Base-by-base conservation (phyloP, 2,113 vertebrate species). In the Anarrhichthys ocellatus region DNA sequence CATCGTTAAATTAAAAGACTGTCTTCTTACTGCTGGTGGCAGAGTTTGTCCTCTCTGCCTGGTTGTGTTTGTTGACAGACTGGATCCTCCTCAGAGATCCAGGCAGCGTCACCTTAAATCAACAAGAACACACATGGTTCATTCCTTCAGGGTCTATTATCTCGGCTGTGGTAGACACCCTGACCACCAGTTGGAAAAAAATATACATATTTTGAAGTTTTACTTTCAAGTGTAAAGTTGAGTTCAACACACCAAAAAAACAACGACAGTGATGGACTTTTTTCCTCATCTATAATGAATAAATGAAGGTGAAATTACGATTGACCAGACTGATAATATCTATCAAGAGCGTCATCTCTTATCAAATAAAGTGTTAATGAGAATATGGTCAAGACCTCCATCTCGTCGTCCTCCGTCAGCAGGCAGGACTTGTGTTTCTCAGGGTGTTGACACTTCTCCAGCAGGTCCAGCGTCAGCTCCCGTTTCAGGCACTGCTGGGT, bases 391-490 rank as follows among this genome's bases (percentile, higher is more conserved):
- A n/a, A 91, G 89, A 94, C 94, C 96, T 97, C 97, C 61, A 92
- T 90, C 6, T 97, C 97, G 0, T 98, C 97, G 0, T 98, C 97
- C 0, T 97, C 97, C 1, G 68, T 52, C 38, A 89, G 91, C 7
- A 88, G 64, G 27, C 76, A 89, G 38, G 81, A 76, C 64, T 92
- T 84, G 27, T 95, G 94, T 62, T 97, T 96, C 82, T 96, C 96
- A 5, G 97, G 97, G 62, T 97, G 92, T 40, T 81, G 91, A 36
- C 93, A 89, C 66, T 96, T 96, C 82, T 98, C 97, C 76, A 98
- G 94, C 82, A 98, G 94, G 27, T 98, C 96, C 27, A 96, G 93
- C 52, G 95, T 97, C 84, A 98, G 94, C 4, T 94, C 93, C 80
- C 90, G 92, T 8, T 80, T 95, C 73, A 98, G 93, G 42, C 91